Percentiles rank a stretch among this genome's conserved stretches.
Conservation (phyloP, 1,140 invertebrate genomes). For the Cephus cinctus region DNA sequence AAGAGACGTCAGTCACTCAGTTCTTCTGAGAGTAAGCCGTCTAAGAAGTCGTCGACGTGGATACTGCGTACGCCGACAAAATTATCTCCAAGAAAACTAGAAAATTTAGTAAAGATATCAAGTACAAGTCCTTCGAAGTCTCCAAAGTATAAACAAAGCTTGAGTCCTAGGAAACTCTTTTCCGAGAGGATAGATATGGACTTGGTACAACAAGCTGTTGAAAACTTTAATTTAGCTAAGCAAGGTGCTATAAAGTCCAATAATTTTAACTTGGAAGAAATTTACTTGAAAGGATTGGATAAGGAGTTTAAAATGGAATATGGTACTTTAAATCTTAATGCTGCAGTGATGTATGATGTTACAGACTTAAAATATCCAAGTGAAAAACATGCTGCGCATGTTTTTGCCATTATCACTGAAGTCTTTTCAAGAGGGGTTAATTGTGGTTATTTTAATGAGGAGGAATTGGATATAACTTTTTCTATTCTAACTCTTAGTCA, state of each 20-base stretch:
- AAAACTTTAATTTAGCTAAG: slow-evolving; percentile 38
- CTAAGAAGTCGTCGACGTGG: no score
- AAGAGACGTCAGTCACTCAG: no score
- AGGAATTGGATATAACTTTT: slow-evolving; percentile 38
- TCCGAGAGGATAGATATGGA: slow-evolving; percentile 14
- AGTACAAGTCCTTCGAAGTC: not conserved
- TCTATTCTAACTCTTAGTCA: slow-evolving; percentile 26
- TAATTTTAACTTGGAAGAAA: slow-evolving; percentile 37
- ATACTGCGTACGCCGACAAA: no score
- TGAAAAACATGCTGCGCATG: slow-evolving; percentile 30
- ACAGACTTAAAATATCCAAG: slow-evolving; percentile 25
- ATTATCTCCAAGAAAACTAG: slow-evolving; percentile 4
- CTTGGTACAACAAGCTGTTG: slow-evolving; percentile 18
- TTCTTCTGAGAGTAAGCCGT: no score
- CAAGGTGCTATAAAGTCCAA: slow-evolving; percentile 25
- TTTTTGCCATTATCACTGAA: slow-evolving; percentile 27
- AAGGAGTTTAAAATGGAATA: slow-evolving; percentile 25
- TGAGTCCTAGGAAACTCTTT: slow-evolving; percentile 17
- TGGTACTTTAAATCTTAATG: slow-evolving; percentile 13
- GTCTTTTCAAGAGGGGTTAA: slow-evolving; percentile 41
- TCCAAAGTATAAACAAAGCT: not conserved
- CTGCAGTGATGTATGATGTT: slow-evolving; percentile 28
- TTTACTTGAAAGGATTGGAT: slow-evolving; percentile 30
- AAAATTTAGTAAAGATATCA: not conserved
- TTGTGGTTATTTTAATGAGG: slow-evolving; percentile 41